Evolutionary conservation across 2,888 invertebrate species (phyloP), one percentile per base, ranked within the genome.

Genomic region (Heliconius erato): DNA sequence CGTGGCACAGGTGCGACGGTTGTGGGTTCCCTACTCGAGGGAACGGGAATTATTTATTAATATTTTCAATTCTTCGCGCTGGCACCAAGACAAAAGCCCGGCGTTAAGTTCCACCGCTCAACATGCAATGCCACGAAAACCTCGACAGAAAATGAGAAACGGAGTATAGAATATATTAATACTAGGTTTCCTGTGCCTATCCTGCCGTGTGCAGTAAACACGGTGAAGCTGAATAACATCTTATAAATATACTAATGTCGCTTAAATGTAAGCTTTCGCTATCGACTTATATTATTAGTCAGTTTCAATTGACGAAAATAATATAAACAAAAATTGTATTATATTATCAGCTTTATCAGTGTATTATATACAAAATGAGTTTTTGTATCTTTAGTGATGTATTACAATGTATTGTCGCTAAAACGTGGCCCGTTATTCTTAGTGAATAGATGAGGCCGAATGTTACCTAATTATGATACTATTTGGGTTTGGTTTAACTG

Each of bases 211-310:
- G 54, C 54, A 7, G 7, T 0, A 23, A 19, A 54, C 54, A 54
- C 2, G 3, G 23, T 54, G 23, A 23, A 23, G 19, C 54, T 54
- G 54, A 19, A 7, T 16, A 49, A 49, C 9, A 54, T 3, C 9
- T 3, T 9, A 54, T 16, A 14, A 49, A 49, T 11, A 11, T 0
- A 40, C 5, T 40, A 40, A 12, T 59, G 23, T 40, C 63, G 63
- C 76, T 76, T 76, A 26, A n/a, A 76, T 63, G 59, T 76, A n/a
- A 76, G 76, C 76, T 76, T 76, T 35, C n/a, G 76, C 76, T 40
- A 6, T 74, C 1, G 16, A 63, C 63, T 76, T 40, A 40, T 63
- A 32, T 14, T n/a, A 16, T 28, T 16, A 7, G 26, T 76, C 26
- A 63, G 44, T 40, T 59, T 26, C 5, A 40, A 76, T 63, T 40